phyloP scores from a whole-genome alignment of 2,888 invertebrate genomes.

The Brenthis daphne region DNA sequence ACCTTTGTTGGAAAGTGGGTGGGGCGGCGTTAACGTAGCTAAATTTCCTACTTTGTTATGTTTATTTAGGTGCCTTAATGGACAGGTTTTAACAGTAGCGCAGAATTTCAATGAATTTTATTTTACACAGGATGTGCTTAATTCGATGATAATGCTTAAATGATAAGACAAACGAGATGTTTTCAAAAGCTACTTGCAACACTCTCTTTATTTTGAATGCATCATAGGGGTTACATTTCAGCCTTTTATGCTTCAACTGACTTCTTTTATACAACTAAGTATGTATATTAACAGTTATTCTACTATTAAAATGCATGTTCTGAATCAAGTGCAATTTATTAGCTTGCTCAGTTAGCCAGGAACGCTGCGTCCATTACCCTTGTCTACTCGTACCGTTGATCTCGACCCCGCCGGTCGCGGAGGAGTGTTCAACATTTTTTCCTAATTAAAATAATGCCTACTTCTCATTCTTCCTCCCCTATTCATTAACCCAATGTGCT shows the following conservation, averaged over 20 bases:
- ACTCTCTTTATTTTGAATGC: conserved; percentile 26
- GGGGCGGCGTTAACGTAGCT: conserved; percentile 62
- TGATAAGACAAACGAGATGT: conserved; percentile 21
- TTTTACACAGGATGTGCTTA: conserved; percentile 23
- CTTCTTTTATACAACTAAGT: conserved; percentile 22
- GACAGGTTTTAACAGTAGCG: conserved; percentile 65
- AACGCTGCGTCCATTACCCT: conserved; percentile 41
- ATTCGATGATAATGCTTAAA: conserved; percentile 10
- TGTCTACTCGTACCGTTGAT: conserved; percentile 38
- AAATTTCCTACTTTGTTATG: conserved; percentile 66
- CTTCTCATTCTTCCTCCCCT: conserved; percentile 71
- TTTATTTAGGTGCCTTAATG: conserved; percentile 77
- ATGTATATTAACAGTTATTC: conserved; percentile 28
- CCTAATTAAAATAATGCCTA: conserved; percentile 81
- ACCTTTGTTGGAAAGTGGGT: conserved; percentile 64
- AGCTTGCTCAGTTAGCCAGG: conserved; percentile 48
- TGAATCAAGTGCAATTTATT: conserved; percentile 55
- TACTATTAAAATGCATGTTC: conserved; percentile 43
- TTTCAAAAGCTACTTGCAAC: conserved; percentile 11
- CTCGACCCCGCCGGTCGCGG: conserved; percentile 48
- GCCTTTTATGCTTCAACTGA: conserved; percentile 21
- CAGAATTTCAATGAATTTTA: conserved; percentile 42
- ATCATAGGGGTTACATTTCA: conserved; percentile 25
- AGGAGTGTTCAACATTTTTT: conserved; percentile 64
- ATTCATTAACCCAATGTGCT: conserved; percentile 79